Base-by-base conservation (phyloP, 2,797 vertebrate genomes). In the Psittacula derbiana region DNA sequence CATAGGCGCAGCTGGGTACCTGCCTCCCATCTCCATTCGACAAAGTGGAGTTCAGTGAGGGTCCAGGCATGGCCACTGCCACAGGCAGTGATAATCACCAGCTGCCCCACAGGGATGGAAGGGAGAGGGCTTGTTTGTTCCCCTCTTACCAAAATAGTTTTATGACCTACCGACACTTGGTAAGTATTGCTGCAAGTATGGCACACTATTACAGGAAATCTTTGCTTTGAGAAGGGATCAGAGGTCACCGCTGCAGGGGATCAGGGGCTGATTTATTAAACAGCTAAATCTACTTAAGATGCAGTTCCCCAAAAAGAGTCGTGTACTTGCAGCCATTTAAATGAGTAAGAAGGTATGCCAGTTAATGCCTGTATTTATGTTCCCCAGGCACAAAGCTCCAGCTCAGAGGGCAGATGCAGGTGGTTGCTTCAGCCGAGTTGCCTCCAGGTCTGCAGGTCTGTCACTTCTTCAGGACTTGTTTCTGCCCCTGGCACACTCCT, bases 131-230 rank as follows among this genome's bases (percentile, higher is more conserved):
- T 61, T 50, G 55, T 43, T 66, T 36, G 25, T 27, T 36, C 75
- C 24, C 13, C 16, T 57, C 19, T 65, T 50, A 28, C 18, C 40
- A 8, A 52, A 72, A 49, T 1, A 72, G 47, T 76, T 86, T 47
- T 20, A 10, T 46, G 3, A 1, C 33, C n/a, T 31, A 5, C 4
- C 1, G 57, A 12, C 41, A 6, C 18, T 33, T 9, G 3, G 8
- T 33, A 6, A 7, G 61, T 30, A 5, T 11, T 1, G 24, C 61
- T 5, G 12, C 80, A 24, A 58, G 23, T 36, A 36, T n/a, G 47
- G 47, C 62, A 12, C 7, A 3, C 62, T 36, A 0, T 8, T 11
- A 12, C 33, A 7, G 40, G 62, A 31, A 11, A 31, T 4, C 65
- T 25, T 31, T 7, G 43, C 55, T 80, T 18, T 71, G 91, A 23